These are phyloP conservation scores for Haliclona indistincta DNA, from an alignment of 37 sponge, comb jelly and placozoan genomes.

Conservation along the genomic window DNA sequence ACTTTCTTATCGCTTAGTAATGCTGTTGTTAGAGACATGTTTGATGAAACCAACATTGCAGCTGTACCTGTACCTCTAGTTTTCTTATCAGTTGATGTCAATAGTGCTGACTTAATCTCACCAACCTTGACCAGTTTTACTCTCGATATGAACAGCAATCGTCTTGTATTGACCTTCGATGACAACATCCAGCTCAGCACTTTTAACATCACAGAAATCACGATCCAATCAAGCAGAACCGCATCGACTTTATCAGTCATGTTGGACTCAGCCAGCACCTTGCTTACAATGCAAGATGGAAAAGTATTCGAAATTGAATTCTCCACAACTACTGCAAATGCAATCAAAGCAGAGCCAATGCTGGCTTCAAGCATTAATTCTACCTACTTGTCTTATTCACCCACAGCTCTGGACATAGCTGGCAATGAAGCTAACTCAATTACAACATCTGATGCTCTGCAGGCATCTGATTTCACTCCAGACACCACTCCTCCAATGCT, in stretches of 20 bases:
- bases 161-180: conserved; percentile 71
- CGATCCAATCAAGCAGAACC: conserved; percentile 46
- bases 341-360: conserved; percentile 55
- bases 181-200: conserved; percentile 55
- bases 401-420: conserved; percentile 61
- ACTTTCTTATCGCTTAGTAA: conserved; percentile 46
- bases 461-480: conserved; percentile 14
- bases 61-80: conserved; percentile 12
- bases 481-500: conserved; percentile 69
- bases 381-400: conserved; percentile 59
- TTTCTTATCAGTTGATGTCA: not conserved
- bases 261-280: conserved; percentile 32
- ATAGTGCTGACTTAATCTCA: conserved; percentile 66
- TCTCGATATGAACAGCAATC: conserved; percentile 73
- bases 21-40: conserved; percentile 28
- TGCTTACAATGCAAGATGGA: conserved; percentile 16
- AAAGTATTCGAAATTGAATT: conserved; percentile 38
- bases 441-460: conserved; percentile 27
- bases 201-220: conserved; percentile 31
- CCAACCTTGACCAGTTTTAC: conserved; percentile 57
- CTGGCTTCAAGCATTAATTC: conserved; percentile 44
- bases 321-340: conserved; percentile 62
- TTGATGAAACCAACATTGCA: not conserved
- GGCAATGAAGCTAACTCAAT: conserved; percentile 59
- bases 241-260: conserved; percentile 9